A percentile compares a stretch with the other conserved stretches of the same genome.
phyloP scores from a whole-genome alignment of 2,888 invertebrate genomes.

The Rambutsinella grinnellia region DNA sequence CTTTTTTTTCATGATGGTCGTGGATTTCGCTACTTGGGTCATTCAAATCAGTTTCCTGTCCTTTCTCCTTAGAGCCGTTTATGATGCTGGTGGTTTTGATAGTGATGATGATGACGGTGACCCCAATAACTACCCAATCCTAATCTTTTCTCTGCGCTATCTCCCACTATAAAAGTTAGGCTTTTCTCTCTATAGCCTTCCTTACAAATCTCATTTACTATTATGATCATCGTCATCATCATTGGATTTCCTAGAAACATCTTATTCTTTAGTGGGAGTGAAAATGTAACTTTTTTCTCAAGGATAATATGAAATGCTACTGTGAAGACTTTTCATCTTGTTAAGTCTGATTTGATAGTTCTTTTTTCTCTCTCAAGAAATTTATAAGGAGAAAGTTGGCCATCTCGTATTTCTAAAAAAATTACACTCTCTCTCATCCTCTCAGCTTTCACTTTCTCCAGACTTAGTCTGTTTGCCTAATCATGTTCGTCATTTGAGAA shows the following conservation, averaged over 20 bases:
- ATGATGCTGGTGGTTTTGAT: not conserved
- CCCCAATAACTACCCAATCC: slow-evolving; percentile 37
- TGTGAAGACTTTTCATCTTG: not conserved
- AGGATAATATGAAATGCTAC: not conserved
- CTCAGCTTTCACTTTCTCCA: slow-evolving; percentile 20
- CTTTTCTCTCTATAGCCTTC: slow-evolving; percentile 4
- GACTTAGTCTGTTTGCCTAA: not conserved
- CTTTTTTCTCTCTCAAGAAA: not conserved
- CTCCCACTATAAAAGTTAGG: not conserved
- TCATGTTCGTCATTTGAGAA: slow-evolving; percentile 38
- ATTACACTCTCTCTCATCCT: not conserved
- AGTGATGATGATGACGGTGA: slow-evolving; percentile 25
- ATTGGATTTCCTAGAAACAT: not conserved
- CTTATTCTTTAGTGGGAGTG: not conserved
- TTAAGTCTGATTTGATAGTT: not conserved
- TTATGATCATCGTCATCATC: slow-evolving; percentile 5
- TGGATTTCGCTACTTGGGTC: slow-evolving; percentile 32
- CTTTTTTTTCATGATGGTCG: not conserved
- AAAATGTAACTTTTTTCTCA: not conserved
- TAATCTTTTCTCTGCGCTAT: slow-evolving; percentile 13
- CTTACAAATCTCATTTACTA: slow-evolving; percentile 13
- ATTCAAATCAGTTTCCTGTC: slow-evolving; percentile 57
- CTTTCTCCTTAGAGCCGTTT: slow-evolving; percentile 8
- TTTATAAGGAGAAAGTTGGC: not conserved
- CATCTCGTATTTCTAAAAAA: not conserved